Evolutionary conservation across 2,113 vertebrate genomes (phyloP), one percentile per base, ranked within the genome.

Genomic region (Chionis minor): DNA sequence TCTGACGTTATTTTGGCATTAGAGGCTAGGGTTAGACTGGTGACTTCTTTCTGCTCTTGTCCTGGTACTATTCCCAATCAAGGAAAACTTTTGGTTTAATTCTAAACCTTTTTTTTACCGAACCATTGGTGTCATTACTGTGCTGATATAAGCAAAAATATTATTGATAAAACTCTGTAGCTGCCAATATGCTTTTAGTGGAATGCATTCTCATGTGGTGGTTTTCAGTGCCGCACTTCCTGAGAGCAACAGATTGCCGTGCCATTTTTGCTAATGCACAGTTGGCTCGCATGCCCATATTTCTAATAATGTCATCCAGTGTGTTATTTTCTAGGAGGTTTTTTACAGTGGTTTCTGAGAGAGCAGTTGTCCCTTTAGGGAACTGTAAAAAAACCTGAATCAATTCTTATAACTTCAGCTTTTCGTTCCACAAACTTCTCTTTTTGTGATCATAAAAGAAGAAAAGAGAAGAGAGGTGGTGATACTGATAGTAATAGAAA

Each of bases 111-210:
- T 63, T 79, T 88, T 75, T 32, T 90, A 0, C 17, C 33, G 58
- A 49, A 27, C 16, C n/a, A 16, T 10, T 91, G 45, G 12, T 81
- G 33, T 78, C 4, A 71, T 84, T 96, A 78, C 65, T 81, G 8
- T 91, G 86, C 65, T 92, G 75, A 42, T 81, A 51, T 14, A 61
- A 91, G 75, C 24, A 77, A 58, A 85, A 92, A 30, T 54, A 28
- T 26, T 81, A 66, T 32, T 67, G 79, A 86, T 94, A 81, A 66
- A 86, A 58, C 75, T 71, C 51, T 55, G 55, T 84, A 78, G 83
- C 80, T 96, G 75, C 83, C 89, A 59, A 47, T 84, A 86, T 78
- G 93, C 83, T 94, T 94, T 96, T 82, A 94, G 81, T 58, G 47
- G 81, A 86, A 74, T 74, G 63, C 61, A 59, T 91, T 86, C 4